phyloP scores from a whole-genome alignment of 2,888 invertebrate genomes.

The Eupithecia vulgata region DNA sequence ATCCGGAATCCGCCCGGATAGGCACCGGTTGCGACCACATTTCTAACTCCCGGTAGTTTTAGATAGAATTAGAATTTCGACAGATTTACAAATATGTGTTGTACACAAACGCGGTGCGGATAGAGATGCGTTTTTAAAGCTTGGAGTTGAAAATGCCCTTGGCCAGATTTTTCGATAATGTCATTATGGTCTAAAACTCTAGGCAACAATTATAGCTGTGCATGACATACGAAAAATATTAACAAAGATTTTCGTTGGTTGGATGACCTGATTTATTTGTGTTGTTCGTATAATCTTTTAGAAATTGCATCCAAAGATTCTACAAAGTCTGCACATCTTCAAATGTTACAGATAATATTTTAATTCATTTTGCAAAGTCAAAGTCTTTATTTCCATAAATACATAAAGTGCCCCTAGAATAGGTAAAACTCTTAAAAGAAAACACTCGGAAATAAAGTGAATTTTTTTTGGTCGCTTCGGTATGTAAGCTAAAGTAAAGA shows the following conservation, averaged over 20 bases:
- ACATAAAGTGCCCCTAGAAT: too few species aligned
- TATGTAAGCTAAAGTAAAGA: too few species aligned
- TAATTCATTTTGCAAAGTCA: too few species aligned
- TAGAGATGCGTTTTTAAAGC: background rate
- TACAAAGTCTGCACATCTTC: background rate
- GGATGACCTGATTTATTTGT: background rate
- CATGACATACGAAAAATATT: too few species aligned
- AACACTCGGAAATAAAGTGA: too few species aligned
- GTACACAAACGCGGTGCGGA: background rate
- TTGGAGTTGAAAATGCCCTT: background rate
- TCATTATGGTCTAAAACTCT: too few species aligned
- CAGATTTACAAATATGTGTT: slow-evolving; percentile 32
- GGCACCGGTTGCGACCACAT: slow-evolving; percentile 53
- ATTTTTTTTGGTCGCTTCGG: too few species aligned
- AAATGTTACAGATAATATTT: too few species aligned
- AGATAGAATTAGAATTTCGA: slow-evolving; percentile 47
- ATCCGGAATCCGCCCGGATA: slow-evolving; percentile 62
- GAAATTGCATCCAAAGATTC: background rate
- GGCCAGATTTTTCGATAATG: too few species aligned
- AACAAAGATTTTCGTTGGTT: background rate
- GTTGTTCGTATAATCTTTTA: background rate
- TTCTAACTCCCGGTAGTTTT: slow-evolving; percentile 47
- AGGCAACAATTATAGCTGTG: too few species aligned
- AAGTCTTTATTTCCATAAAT: too few species aligned
- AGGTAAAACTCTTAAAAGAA: too few species aligned